Evolutionary conservation across 2,113 vertebrate genomes (phyloP).

Genomic region (Neofelis nebulosa): DNA sequence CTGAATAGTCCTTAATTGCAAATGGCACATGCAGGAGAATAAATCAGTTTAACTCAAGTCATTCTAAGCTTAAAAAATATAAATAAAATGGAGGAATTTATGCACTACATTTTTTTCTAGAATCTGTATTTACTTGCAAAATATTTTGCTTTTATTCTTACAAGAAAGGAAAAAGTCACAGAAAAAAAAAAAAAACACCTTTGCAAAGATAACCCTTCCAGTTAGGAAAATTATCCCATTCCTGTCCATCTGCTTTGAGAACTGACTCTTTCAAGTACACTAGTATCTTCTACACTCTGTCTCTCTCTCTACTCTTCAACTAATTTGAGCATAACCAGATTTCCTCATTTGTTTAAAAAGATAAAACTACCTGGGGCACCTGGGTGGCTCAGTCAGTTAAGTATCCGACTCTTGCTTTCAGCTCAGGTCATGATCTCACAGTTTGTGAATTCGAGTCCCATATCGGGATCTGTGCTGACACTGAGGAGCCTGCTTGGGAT

Average conservation of each 20-base stretch:
- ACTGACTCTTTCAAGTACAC: neutral
- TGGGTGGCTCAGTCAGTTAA: no score
- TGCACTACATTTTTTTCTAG: neutral
- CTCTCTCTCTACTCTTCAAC: neutral
- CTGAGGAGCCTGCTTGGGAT: no score
- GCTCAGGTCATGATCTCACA: no score
- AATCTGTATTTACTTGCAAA: slow-evolving; percentile 23
- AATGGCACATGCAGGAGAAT: neutral
- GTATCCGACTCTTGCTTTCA: no score
- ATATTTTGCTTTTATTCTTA: slow-evolving; percentile 33
- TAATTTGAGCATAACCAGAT: neutral
- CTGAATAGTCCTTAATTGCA: slow-evolving; percentile 39
- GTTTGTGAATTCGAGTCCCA: no score
- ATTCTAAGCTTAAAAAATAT: neutral
- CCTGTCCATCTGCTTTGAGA: neutral
- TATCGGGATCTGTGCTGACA: no score
- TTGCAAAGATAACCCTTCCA: neutral
- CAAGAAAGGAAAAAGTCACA: neutral
- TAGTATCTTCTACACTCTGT: neutral
- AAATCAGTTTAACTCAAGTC: slow-evolving; percentile 24
- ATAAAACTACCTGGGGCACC: neutral
- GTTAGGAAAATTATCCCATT: neutral
- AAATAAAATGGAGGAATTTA: neutral
- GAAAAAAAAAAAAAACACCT: neutral
- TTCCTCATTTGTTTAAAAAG: neutral